These are phyloP conservation scores for Plotosus lineatus DNA, from an alignment of 2,113 vertebrate genomes.

Conservation along the genomic window DNA sequence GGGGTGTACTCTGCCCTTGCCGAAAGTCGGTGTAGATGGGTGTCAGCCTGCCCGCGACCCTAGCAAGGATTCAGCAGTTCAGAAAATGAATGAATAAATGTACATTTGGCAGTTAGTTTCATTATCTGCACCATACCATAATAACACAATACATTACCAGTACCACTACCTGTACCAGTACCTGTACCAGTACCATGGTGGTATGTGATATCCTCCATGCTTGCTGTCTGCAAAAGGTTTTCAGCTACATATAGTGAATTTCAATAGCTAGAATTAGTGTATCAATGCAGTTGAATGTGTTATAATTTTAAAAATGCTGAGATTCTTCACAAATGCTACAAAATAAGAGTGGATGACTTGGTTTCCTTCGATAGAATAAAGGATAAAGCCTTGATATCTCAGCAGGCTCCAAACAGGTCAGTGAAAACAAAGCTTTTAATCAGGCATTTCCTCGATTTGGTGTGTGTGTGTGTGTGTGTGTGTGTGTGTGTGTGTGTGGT, in stretches of 20 bases:
- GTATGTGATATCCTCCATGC: not conserved
- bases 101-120: not conserved
- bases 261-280: not conserved
- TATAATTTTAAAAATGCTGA: not conserved
- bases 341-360: not conserved
- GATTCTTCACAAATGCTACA: not conserved
- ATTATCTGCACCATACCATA: not conserved
- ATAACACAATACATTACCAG: too few relatives aligned
- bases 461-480: not conserved
- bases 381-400: not conserved
- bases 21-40: too few relatives aligned
- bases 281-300: not conserved
- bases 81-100: not conserved
- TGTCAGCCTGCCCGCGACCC: too few relatives aligned
- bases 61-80: too few relatives aligned
- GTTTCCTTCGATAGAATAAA: not conserved
- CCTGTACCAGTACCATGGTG: not conserved
- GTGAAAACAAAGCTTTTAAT: not conserved
- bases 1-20: too few relatives aligned
- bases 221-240: not conserved
- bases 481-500: not conserved
- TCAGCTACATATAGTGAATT: not conserved
- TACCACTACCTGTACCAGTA: too few relatives aligned
- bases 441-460: not conserved
- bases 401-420: not conserved